Evolutionary conservation across 2,113 vertebrate species (phyloP).

Genomic region (Zosterops lateralis): DNA sequence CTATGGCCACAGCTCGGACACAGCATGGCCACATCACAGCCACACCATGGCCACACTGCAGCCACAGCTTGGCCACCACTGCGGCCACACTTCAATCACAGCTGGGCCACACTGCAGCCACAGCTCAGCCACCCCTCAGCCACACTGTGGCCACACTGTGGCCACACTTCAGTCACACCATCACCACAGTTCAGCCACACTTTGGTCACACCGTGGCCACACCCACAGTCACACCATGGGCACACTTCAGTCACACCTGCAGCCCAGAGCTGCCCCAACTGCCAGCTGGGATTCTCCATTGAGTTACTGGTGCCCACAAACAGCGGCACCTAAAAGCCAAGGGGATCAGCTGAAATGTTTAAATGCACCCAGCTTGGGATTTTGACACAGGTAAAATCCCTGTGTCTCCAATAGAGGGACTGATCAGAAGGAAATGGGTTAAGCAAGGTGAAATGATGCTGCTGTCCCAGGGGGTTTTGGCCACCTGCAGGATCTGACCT

Average conservation of each 20-base stretch:
- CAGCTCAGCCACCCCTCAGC: accelerated
- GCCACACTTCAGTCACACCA: not conserved
- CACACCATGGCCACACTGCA: not conserved
- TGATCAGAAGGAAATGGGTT: not conserved
- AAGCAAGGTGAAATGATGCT: not conserved
- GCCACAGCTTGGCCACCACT: too few species aligned
- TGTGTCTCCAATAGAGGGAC: accelerated
- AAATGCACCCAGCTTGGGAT: not conserved
- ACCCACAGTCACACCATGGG: accelerated
- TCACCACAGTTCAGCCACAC: too few species aligned
- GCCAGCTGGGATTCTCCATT: not conserved
- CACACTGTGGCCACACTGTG: not conserved
- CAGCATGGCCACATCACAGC: not conserved
- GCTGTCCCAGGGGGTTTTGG: not conserved
- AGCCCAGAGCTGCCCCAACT: not conserved
- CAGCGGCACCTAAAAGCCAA: not conserved
- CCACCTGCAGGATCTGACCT: not conserved
- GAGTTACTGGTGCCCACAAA: not conserved
- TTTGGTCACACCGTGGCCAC: accelerated
- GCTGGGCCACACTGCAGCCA: too few species aligned
- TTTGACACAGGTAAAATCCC: not conserved
- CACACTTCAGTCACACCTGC: not conserved
- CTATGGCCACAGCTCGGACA: too few species aligned
- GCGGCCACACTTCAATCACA: not conserved
- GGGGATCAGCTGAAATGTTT: accelerated